Base-by-base conservation (phyloP, 2,888 invertebrate genomes). In the Nemurella pictetii region DNA sequence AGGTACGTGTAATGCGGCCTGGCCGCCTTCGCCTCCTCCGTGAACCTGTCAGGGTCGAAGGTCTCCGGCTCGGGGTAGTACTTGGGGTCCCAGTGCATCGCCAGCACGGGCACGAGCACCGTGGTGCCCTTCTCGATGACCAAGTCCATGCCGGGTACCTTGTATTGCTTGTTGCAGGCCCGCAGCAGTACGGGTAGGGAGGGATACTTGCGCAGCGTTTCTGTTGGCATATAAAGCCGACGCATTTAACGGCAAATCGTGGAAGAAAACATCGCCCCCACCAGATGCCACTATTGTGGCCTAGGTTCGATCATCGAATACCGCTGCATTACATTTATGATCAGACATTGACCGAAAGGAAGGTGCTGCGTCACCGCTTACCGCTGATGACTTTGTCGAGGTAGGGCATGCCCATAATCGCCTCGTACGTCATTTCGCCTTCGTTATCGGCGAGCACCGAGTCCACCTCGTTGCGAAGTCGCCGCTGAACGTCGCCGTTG, bases 341-440 rank as follows among this genome's bases (percentile, higher is more conserved):
- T n/a, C n/a, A n/a, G n/a, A n/a, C n/a, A n/a, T n/a, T n/a, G n/a
- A n/a, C n/a, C n/a, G n/a, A n/a, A n/a, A n/a, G n/a, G n/a, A n/a
- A n/a, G n/a, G n/a, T n/a, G n/a, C n/a, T 80, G n/a, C n/a, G n/a
- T n/a, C n/a, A 25, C 25, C 7, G 25, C n/a, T 30, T 88, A 92
- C 93, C 93, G 86, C 92, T 91, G 7, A 93, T 88, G 15, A 93
- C 90, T 91, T 92, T 92, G 86, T 93, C 92, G 86, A 93, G 88
- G 87, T 93, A 93, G 0, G 90, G 89, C 92, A 93, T 92, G 86
- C 92, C 92, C 82, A 90, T 90, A 84, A 93, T 90, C 1, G 92
- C 91, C 85, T 93, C 93, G 86, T 92, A 93, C 0, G 91, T 92
- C 85, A 92, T 90, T 82, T 91, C 88, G 0, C 91, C 91, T 0